Percentiles rank a stretch among this genome's conserved stretches.
Conservation (phyloP, 1,140 invertebrate genomes). For the Drosophila miranda region DNA sequence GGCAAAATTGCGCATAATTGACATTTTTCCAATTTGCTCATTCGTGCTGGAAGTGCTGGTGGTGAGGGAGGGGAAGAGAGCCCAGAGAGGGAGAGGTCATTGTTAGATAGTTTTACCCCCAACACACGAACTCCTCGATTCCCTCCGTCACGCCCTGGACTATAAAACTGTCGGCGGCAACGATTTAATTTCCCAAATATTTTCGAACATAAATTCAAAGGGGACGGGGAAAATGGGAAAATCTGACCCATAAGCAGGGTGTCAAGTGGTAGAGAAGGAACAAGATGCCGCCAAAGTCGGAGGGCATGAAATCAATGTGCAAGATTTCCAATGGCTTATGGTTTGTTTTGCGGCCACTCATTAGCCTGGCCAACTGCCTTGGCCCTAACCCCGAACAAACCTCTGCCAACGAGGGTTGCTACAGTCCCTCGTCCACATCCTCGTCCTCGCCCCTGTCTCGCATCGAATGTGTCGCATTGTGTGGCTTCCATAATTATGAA, state of each 20-base stretch:
- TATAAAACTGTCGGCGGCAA: slow-evolving; percentile 74
- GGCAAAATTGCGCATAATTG: slow-evolving; percentile 79
- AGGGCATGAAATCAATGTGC: slow-evolving; percentile 34
- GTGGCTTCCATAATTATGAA: slow-evolving; percentile 69
- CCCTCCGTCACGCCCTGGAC: slow-evolving; percentile 50
- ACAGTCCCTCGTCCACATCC: neutral
- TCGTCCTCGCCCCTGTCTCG: slow-evolving; percentile 3
- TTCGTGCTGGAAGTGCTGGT: slow-evolving; percentile 22
- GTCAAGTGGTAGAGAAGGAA: slow-evolving; percentile 54
- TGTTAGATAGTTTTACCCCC: slow-evolving; percentile 46
- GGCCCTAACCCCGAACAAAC: slow-evolving; percentile 29
- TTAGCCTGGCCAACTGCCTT: slow-evolving; percentile 33
- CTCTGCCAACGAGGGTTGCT: slow-evolving; percentile 11
- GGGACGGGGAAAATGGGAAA: neutral
- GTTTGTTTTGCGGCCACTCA: slow-evolving; percentile 51
- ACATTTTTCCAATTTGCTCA: slow-evolving; percentile 77
- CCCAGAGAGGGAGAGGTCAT: slow-evolving; percentile 37
- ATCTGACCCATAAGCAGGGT: slow-evolving; percentile 19
- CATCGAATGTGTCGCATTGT: slow-evolving; percentile 68
- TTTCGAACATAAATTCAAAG: slow-evolving; percentile 63
- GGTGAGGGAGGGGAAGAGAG: slow-evolving; percentile 9
- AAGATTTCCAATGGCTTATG: slow-evolving; percentile 35
- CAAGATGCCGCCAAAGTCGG: slow-evolving; percentile 35
- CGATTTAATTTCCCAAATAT: slow-evolving; percentile 81
- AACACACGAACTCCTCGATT: slow-evolving; percentile 1